A percentile compares a stretch with the other conserved stretches of the same genome.
Evolutionary conservation across 1,140 invertebrate genomes (phyloP).

Genomic region (Zophobas morio): DNA sequence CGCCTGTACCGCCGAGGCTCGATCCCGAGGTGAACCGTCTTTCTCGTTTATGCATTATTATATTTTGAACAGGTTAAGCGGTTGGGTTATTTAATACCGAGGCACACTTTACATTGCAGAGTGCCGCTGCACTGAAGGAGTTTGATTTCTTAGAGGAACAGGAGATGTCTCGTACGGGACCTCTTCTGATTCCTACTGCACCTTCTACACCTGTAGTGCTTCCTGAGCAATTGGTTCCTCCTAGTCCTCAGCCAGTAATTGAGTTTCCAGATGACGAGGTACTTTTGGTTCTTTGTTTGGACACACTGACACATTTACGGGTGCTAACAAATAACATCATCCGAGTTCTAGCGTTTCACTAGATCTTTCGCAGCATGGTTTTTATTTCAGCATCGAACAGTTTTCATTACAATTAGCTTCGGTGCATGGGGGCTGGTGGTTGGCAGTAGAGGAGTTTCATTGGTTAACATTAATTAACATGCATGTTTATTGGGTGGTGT

Average conservation of each 20-base stretch:
- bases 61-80: conserved; percentile 7
- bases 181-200: conserved; percentile 64
- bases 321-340: not conserved
- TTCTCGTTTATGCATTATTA: conserved; percentile 30
- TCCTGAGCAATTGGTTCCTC: conserved; percentile 70
- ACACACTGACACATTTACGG: not conserved
- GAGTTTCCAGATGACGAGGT: conserved; percentile 87
- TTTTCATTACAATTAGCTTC: not conserved
- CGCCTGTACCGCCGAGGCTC: conserved; percentile 74
- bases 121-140: conserved; percentile 87
- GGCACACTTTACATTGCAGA: conserved; percentile 70
- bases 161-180: conserved; percentile 68
- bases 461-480: too few relatives aligned
- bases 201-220: conserved; percentile 66
- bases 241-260: conserved; percentile 82
- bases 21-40: conserved; percentile 73
- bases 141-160: conserved; percentile 90
- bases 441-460: too few relatives aligned
- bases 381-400: not conserved
- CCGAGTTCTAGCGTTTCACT: not conserved
- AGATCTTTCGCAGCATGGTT: not conserved
- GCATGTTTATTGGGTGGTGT: too few relatives aligned
- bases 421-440: too few relatives aligned
- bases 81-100: conserved; percentile 31
- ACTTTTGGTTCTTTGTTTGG: conserved; percentile 58